Conservation (phyloP, 2,797 vertebrate genomes). For the Choloepus didactylus region DNA sequence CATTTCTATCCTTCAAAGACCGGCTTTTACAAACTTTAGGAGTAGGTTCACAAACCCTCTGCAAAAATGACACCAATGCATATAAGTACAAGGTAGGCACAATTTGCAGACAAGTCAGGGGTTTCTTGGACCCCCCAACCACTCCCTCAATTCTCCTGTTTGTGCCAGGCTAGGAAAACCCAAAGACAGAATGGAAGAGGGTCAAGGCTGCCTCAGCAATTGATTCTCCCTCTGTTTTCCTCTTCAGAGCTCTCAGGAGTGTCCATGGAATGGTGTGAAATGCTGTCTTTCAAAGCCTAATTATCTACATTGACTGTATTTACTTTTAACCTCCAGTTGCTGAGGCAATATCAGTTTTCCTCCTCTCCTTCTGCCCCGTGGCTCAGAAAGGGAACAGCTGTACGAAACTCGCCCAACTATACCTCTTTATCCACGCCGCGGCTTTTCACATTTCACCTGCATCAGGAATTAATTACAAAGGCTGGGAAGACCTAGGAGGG, state of each 20-base stretch:
- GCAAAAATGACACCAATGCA: neutral
- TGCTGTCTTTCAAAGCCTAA: neutral
- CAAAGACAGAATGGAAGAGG: neutral
- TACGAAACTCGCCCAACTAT: neutral
- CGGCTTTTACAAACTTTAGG: neutral
- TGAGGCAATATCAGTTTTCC: slow-evolving; percentile 28
- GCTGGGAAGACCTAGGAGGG: rapidly evolving
- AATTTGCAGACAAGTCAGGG: neutral
- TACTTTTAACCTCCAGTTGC: neutral
- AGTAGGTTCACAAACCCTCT: too few species aligned
- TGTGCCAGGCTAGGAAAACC: neutral
- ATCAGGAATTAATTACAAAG: neutral
- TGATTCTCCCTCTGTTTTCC: neutral
- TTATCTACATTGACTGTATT: slow-evolving; percentile 37
- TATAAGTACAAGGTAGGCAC: neutral
- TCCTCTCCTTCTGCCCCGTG: neutral
- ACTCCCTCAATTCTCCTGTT: neutral
- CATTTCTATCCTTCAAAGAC: neutral
- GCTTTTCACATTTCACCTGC: slow-evolving; percentile 10
- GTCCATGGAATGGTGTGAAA: neutral
- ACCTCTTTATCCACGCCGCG: neutral
- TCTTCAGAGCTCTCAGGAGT: neutral
- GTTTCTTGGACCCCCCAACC: neutral
- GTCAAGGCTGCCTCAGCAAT: neutral
- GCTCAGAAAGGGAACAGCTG: neutral